Evolutionary conservation across 2,888 invertebrate genomes (phyloP).

Genomic region (Himalopsyche kuldschensis): DNA sequence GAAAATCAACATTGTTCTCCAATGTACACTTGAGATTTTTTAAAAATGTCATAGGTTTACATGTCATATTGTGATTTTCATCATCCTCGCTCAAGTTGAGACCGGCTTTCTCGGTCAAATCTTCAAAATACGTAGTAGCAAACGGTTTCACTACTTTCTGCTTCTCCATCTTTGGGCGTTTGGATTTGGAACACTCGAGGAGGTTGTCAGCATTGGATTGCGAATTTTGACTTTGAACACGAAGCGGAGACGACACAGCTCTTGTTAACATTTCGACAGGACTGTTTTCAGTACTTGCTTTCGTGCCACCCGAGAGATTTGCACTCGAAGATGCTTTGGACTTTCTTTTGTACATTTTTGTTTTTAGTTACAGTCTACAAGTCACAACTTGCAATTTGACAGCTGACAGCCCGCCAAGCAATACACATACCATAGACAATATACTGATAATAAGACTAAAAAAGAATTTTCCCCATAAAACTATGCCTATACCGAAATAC

Average conservation of each 20-base stretch:
- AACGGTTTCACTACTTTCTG: constrained; percentile 24
- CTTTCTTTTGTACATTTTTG: constrained; percentile 24
- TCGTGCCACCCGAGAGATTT: neutral
- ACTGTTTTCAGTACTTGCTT: constrained; percentile 6
- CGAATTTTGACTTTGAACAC: neutral
- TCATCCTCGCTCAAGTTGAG: constrained; percentile 12
- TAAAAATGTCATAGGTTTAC: constrained; percentile 56
- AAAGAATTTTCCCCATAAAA: too few relatives aligned
- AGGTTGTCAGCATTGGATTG: neutral
- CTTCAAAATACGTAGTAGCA: constrained; percentile 31
- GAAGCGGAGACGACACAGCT: constrained; percentile 1
- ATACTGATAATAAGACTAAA: too few relatives aligned
- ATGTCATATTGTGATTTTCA: constrained; percentile 31
- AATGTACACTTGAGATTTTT: constrained; percentile 54
- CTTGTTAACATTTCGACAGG: constrained; percentile 7
- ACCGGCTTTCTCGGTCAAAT: constrained; percentile 19
- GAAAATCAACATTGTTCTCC: constrained; percentile 54
- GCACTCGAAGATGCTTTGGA: constrained; percentile 10
- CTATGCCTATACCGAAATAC: too few relatives aligned
- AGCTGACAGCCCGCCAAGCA: constrained; percentile 17
- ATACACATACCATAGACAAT: too few relatives aligned
- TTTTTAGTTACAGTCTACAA: neutral
- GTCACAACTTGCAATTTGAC: neutral
- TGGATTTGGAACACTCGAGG: constrained; percentile 13
- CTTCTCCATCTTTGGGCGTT: constrained; percentile 12